Evolutionary conservation across 1,140 invertebrate species (phyloP), one percentile per base, ranked within the genome.

Genomic region (Drosophila santomea): DNA sequence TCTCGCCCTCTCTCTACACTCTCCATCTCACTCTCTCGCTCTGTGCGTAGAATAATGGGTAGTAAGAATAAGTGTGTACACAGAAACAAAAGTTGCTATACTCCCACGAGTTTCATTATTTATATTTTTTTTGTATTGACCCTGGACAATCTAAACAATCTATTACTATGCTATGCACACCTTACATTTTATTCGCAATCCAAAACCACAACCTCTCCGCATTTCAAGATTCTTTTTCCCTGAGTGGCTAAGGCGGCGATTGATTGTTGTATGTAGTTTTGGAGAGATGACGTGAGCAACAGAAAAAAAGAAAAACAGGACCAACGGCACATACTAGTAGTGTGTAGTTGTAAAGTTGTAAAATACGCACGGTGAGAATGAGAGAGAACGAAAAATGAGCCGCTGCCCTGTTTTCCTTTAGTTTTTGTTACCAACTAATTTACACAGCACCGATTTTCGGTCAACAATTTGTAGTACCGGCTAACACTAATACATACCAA

Each of bases 211-310:
- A 25, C 0, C 23, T 25, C 45, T 25, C 23, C 48, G 28, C 28
- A 48, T 28, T 28, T 48, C 14, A 7, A n/a, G 7, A 8, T 15
- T 15, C 8, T 15, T 51, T 50, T 50, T 35, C 10, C 17, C n/a
- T 15, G 48, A 17, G 55, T 63, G 63, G 68, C 62, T 71, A 38
- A 72, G 68, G 64, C 64, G 55, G 58, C 69, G 69, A 67, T 67
- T 44, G 61, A 51, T 80, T 71, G 44, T 72, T 78, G 67, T 83
- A 78, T 73, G 20, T 20, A 20, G 41, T 68, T 15, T 55, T 64
- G 60, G 11, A 62, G 69, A 80, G 81, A 89, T 89, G 84, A 89
- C 84, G 84, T 86, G 82, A 77, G 78, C 78, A 77, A 74, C 66
- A 68, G 38, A 82, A 69, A 79, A 72, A 69, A 82, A 69, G 76